Evolutionary conservation across 2,113 vertebrate genomes (phyloP), one percentile per base, ranked within the genome.

Genomic region (Paratilapia polleni): DNA sequence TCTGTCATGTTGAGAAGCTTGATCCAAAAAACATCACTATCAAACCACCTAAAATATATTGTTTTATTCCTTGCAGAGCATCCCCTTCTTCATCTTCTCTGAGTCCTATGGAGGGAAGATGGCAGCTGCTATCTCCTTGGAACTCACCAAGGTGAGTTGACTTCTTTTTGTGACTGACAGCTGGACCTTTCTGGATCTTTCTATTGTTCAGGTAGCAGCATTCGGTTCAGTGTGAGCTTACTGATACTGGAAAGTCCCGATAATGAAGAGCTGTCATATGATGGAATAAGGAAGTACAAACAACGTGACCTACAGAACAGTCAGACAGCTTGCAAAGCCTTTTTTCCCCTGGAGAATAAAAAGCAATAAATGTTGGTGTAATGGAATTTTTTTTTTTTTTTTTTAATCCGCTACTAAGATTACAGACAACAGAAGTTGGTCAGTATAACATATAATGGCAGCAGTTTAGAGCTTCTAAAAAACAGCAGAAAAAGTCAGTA

Each of bases 91-190:
- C 94, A 98, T 99, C 89, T 99, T 99, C 94, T 98, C 98, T 3
- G 98, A 99, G 91, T 99, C 98, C 1, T 99, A 99, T 0, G 98
- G 98, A 87, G 98, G 98, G 24, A 99, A 99, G 94, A 99, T 99
- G 98, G 97, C 98, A 2, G 97, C 98, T 66, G 97, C 96, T 0
- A 95, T 99, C 87, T 94, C 97, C 13, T 74, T 97, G 85, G 96
- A 96, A 22, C 96, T 99, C 79, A 84, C 93, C 20, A 95, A 97
- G 95, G 98, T 98, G 92, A 87, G 80, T 13, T 6, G 4, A 10
- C 43, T 24, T n/a, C 12, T 49, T 47, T 9, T 13, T 6, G 14
- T 6, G 9, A 52, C 49, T 20, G 17, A 52, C 49, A 52, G 52
- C 52, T 54, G 41, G 41, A 28, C 26, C 22, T 68, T 68, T 47